Conservation (phyloP, 2,797 vertebrate species). For the Notolepis coatsorum region DNA sequence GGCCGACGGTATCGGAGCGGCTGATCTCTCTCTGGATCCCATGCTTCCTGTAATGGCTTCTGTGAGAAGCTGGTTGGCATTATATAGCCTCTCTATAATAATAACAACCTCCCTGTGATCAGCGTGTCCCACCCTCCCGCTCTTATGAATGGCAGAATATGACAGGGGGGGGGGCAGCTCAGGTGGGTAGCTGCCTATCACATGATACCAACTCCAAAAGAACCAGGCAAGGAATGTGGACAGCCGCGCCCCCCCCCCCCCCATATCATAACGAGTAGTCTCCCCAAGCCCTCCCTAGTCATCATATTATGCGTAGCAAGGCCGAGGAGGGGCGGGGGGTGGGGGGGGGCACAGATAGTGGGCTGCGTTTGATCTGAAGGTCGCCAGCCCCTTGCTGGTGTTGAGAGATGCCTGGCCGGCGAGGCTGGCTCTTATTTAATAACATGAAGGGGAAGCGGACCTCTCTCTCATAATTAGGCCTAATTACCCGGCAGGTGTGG, state of each 20-base stretch:
- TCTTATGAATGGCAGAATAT: constrained; percentile 83
- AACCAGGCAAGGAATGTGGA: constrained; percentile 76
- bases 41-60: constrained; percentile 70
- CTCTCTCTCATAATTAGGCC: constrained; percentile 99
- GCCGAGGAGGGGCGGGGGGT: constrained; percentile 48
- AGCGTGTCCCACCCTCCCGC: constrained; percentile 49
- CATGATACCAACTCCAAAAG: constrained; percentile 69
- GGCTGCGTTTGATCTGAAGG: constrained; percentile 99
- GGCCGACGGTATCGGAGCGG: constrained; percentile 58
- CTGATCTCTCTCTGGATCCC: constrained; percentile 73
- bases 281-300: constrained; percentile 59
- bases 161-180: constrained; percentile 62
- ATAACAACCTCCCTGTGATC: constrained; percentile 72
- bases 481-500: constrained; percentile 99
- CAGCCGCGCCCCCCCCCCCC: constrained; percentile 55
- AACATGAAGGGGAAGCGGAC: constrained; percentile 99
- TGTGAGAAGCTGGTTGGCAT: constrained; percentile 68
- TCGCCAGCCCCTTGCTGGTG: constrained; percentile 89
- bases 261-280: constrained; percentile 85
- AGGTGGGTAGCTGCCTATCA: constrained; percentile 74
- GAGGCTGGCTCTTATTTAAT: constrained; percentile 99
- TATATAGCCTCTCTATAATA: constrained; percentile 65
- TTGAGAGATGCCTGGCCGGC: constrained; percentile 96
- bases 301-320: constrained; percentile 64
- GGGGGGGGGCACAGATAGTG: constrained; percentile 89